A percentile compares a stretch with the other conserved stretches of the same genome.
These are phyloP conservation scores for Drosophila mulleri DNA, from an alignment of 2,888 invertebrate species.

Conservation along the genomic window DNA sequence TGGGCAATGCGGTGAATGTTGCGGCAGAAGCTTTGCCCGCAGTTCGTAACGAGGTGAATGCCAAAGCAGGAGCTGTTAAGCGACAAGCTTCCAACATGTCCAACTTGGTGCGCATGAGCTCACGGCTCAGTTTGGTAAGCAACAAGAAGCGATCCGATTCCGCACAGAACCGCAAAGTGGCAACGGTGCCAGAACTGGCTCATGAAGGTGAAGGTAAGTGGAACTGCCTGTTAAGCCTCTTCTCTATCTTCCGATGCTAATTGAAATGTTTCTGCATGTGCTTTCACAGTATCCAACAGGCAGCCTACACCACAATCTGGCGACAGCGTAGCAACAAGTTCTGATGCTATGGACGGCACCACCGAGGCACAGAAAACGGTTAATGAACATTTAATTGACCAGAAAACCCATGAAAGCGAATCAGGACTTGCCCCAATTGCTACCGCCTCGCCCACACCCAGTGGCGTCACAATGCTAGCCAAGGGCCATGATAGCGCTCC, in stretches of 20 bases:
- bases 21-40: slow-evolving; percentile 72
- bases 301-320: slow-evolving; percentile 77
- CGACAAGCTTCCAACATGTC: slow-evolving; percentile 79
- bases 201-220: slow-evolving; percentile 54
- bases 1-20: slow-evolving; percentile 69
- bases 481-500: slow-evolving; percentile 67
- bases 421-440: slow-evolving; percentile 70
- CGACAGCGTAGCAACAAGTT: slow-evolving; percentile 70
- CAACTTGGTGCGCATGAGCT: slow-evolving; percentile 80
- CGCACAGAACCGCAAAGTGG: slow-evolving; percentile 78
- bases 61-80: slow-evolving; percentile 47
- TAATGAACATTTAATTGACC: slow-evolving; percentile 82
- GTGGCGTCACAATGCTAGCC: slow-evolving; percentile 71
- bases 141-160: slow-evolving; percentile 83
- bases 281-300: slow-evolving; percentile 16
- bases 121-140: slow-evolving; percentile 78
- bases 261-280: background rate
- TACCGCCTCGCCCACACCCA: slow-evolving; percentile 74
- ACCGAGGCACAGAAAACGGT: slow-evolving; percentile 84
- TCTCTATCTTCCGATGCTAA: background rate
- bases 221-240: too few species aligned
- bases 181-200: slow-evolving; percentile 55
- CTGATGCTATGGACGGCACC: slow-evolving; percentile 81
- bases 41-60: slow-evolving; percentile 55
- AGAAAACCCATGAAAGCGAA: slow-evolving; percentile 82